Percentiles rank a stretch among this genome's conserved stretches.
Evolutionary conservation across 2,113 vertebrate genomes (phyloP).

Genomic region (Syngnathoides biaculeatus): DNA sequence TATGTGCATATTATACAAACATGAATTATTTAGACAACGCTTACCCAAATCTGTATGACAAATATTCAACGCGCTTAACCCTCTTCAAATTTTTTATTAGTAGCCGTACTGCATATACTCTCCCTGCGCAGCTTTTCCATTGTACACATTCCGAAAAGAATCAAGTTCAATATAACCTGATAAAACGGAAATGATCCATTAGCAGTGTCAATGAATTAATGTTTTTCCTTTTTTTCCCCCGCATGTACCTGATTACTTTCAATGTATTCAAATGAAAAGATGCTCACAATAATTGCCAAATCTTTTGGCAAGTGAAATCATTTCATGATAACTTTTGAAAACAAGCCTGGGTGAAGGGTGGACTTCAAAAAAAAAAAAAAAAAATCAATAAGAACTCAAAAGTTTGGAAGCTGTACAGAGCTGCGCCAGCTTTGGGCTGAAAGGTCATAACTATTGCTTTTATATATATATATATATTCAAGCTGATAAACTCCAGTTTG

Average conservation of each 20-base stretch:
- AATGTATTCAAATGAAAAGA: not conserved
- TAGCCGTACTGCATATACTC: not conserved
- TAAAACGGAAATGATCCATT: no score
- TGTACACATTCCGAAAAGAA: no score
- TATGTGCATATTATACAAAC: not conserved
- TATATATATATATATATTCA: no score
- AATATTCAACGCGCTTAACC: not conserved
- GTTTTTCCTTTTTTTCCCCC: not conserved
- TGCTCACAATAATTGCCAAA: not conserved
- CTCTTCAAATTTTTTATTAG: not conserved
- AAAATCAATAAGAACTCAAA: constrained; percentile 8
- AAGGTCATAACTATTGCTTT: constrained; percentile 4
- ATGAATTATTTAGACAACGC: not conserved
- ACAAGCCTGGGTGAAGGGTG: not conserved
- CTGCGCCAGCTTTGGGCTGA: constrained; percentile 1
- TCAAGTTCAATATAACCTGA: no score
- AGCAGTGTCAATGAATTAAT: not conserved
- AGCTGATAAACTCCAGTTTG: not conserved
- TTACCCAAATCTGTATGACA: not conserved
- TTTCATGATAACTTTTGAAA: constrained; percentile 6
- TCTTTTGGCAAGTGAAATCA: constrained; percentile 26
- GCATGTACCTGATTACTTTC: not conserved
- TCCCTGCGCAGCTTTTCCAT: no score
- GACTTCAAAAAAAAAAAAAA: not conserved
- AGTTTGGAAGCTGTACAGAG: not conserved